Conservation (phyloP, 2,888 invertebrate species). For the Lochmaea crataegi region DNA sequence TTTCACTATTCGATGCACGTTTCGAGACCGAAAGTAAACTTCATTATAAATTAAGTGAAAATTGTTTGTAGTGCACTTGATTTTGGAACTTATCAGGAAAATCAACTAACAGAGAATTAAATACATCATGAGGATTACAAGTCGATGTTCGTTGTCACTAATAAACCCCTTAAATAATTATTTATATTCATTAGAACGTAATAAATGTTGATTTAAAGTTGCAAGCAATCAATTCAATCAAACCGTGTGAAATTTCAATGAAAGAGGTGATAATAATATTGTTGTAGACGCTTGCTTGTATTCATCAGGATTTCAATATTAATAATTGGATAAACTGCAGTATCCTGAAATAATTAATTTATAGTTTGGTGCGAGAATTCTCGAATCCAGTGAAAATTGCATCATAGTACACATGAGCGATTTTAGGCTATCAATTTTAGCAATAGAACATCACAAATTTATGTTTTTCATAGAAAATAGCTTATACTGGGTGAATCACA, state of each 20-base stretch:
- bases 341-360: conserved; percentile 3
- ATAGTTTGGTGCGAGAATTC: not conserved
- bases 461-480: too few species aligned
- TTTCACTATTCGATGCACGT: too few species aligned
- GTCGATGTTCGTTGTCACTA: not conserved
- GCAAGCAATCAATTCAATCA: not conserved
- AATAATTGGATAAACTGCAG: not conserved
- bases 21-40: too few species aligned
- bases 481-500: too few species aligned
- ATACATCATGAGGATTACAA: not conserved
- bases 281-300: conserved; percentile 2
- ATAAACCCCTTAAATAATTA: not conserved
- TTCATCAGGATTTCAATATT: not conserved
- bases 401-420: not conserved
- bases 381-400: not conserved
- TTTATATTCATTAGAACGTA: not conserved
- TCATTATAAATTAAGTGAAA: too few species aligned
- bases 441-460: too few species aligned
- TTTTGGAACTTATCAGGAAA: too few species aligned
- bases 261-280: not conserved
- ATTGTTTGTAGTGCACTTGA: too few species aligned
- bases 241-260: not conserved
- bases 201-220: not conserved
- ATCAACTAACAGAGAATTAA: too few species aligned
- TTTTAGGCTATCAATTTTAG: not conserved